Evolutionary conservation across 2,113 vertebrate species (phyloP), one percentile per base, ranked within the genome.

Genomic region (Synodontis membranacea): DNA sequence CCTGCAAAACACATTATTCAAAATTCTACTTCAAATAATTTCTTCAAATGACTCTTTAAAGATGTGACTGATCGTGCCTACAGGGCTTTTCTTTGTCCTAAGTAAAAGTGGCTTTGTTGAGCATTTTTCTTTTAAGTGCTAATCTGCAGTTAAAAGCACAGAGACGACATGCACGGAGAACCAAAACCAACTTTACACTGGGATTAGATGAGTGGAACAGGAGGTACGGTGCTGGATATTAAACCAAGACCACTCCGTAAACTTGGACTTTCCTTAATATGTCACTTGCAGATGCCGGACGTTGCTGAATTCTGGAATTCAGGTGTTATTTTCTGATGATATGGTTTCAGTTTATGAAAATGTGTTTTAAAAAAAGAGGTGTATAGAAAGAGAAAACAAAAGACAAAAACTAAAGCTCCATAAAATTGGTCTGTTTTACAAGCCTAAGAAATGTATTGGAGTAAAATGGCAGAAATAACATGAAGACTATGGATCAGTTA

Each of bases 1-100:
- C 70, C 39, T 46, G 23, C 80, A 44, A 62, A 82, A 82, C 56
- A 62, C 39, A 44, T 82, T 46, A 62, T 82, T 82, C 80, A 82
- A 44, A 82, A 82, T 82, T 82, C 56, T 74, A 46, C 46, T 46
- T 74, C 23, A 74, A 14, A 74, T 44, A 8, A 46, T 28, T 44
- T 62, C 23, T 58, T 62, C 56, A 82, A 82, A 82, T 9, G n/a
- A 44, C 25, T 10, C 80, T 82, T 82, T 82, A 62, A 64, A 62
- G 80, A 46, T 9, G 25, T 28, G 23, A 58, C 28, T 19, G 52
- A 39, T 80, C 78, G 11, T 1, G 54, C 37, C 78, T 42, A 8
- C 56, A 2, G 79, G 39, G 28, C 80, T 74, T 74, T 44, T 56
- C 54, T 82, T 42, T 19, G 80, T 62, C 39, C 60, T 15, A 5